Conservation (phyloP, 2,113 vertebrate genomes). For the Opisthocomus hoazin region DNA sequence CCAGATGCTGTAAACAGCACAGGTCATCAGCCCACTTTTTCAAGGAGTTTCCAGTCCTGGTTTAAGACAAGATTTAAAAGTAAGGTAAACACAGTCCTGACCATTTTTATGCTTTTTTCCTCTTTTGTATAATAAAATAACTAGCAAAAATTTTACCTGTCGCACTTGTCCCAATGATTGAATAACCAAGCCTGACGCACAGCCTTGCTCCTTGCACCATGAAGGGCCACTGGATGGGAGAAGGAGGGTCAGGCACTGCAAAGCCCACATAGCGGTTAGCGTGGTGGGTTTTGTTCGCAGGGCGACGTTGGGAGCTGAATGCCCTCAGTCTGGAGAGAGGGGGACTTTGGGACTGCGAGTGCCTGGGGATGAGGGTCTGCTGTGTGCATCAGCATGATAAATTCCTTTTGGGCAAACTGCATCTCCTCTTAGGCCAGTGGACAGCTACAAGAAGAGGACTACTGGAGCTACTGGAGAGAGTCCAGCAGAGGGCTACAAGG, state of each 20-base stretch:
- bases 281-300: fast-evolving
- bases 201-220: fast-evolving
- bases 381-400: neutral
- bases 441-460: neutral
- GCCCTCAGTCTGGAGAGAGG: neutral
- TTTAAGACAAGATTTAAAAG: neutral
- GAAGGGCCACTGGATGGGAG: fast-evolving
- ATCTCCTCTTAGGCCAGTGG: neutral
- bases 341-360: too few relatives aligned
- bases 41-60: neutral
- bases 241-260: neutral
- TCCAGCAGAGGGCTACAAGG: too few relatives aligned
- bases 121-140: neutral
- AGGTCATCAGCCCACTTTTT: neutral
- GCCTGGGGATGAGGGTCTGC: neutral
- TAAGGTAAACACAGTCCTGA: neutral
- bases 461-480: too few relatives aligned
- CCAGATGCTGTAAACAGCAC: neutral
- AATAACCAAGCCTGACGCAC: neutral
- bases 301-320: neutral
- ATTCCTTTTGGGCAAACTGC: neutral
- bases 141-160: neutral
- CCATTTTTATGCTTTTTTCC: neutral
- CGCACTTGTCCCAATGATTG: neutral
- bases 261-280: neutral